Conservation (phyloP, 2,797 vertebrate genomes). For the Poeciliopsis infans region DNA sequence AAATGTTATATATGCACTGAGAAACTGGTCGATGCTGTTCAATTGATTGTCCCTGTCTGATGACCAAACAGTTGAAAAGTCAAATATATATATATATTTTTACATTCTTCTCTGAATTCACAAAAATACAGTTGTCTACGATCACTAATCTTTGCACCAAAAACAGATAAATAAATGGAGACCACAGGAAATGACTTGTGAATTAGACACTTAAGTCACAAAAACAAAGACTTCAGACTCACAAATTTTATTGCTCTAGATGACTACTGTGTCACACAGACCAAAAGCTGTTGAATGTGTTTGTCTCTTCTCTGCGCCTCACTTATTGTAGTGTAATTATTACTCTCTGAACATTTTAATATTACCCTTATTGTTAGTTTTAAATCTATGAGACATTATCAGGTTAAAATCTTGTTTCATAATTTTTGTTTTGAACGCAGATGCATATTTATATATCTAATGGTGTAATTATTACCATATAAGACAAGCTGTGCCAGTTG, state of each 20-base stretch:
- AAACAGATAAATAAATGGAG: background rate
- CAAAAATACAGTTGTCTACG: background rate
- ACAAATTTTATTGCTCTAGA: background rate
- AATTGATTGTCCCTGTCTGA: background rate
- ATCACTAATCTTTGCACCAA: background rate
- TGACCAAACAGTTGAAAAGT: background rate
- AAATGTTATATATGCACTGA: background rate
- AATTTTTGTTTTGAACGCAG: background rate
- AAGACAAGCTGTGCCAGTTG: background rate
- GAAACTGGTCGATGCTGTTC: background rate
- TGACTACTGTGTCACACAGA: background rate
- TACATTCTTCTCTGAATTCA: background rate
- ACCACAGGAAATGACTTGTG: background rate
- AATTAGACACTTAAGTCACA: background rate
- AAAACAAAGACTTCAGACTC: too few relatives aligned
- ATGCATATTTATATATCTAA: background rate
- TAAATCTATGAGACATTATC: background rate
- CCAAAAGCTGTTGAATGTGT: background rate
- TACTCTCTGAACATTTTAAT: background rate
- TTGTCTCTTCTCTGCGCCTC: background rate
- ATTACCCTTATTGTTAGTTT: background rate
- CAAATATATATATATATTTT: background rate
- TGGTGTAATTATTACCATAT: background rate
- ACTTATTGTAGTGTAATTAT: background rate
- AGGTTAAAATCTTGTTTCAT: background rate